Base-by-base conservation (phyloP, 2,113 vertebrate genomes). In the Machaerirhynchus nigripectus region DNA sequence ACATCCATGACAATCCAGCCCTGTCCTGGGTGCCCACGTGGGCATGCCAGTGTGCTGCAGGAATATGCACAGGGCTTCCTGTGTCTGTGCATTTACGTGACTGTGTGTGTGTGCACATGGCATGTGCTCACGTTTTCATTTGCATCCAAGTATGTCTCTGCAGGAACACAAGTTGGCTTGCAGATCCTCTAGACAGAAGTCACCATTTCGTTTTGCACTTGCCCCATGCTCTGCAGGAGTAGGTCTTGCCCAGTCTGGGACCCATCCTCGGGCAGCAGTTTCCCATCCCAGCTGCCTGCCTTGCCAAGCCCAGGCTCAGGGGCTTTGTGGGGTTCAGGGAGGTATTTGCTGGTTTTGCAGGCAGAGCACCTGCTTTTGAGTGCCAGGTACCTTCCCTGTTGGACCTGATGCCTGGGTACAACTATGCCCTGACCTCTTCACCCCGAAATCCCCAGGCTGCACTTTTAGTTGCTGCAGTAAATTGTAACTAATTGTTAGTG, bases 371-470 rank as follows among this genome's bases (percentile, higher is more conserved):
- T 73, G 47, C 46, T 55, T 47, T 15, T 74, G 33, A 39, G 61
- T 63, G 65, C 81, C 87, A 73, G 61, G 46, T 39, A 44, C 68
- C 22, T 93, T 80, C 76, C 87, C 30, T 53, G 44, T 44, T 76
- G 84, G 82, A 75, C 56, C 15, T 4, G 5, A 40, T 73, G 77
- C 89, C 56, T 42, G 69, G 52, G 52, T 67, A 86, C 57, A 5
- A 60, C 53, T 96, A 92, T 98, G 97, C 97, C 98, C 97, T 97
- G 95, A 97, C 97, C 98, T 98, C 98, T 97, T 97, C 93, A 73
- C 97, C 98, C 97, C 97, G 64, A 68, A 95, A 89, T 95, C 94
- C 95, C 70, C 69, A 73, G 96, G 96, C 95, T 95, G 94, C 55
- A 0, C 87, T 93, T 94, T 88, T 95, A 94, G 96, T 96, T 55